Conservation (phyloP, 1,140 invertebrate genomes). For the Neodiprion virginianus region DNA sequence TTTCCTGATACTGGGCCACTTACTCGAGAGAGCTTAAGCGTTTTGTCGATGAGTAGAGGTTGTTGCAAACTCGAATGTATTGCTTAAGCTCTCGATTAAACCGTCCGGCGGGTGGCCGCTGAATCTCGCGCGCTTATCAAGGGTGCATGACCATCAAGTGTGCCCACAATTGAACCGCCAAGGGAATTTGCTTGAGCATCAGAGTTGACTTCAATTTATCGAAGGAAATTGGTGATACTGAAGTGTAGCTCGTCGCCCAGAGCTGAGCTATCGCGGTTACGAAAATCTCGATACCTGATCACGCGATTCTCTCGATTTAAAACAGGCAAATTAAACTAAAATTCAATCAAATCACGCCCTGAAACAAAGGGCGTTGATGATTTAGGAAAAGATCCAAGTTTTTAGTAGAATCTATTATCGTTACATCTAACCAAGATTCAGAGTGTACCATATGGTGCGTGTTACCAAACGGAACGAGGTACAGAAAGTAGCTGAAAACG, state of each 20-base stretch:
- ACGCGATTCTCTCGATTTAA: not conserved
- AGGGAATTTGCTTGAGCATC: not conserved
- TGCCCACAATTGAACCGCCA: not conserved
- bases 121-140: not conserved
- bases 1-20: not conserved
- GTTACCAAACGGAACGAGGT: not conserved
- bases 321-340: not conserved
- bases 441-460: not conserved
- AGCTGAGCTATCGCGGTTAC: not conserved
- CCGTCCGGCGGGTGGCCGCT: not conserved
- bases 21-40: not conserved
- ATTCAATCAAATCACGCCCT: not conserved
- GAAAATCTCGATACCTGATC: not conserved
- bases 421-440: slow-evolving; percentile 5
- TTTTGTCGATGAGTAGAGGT: not conserved
- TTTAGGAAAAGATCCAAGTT: not conserved
- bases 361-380: not conserved
- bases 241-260: not conserved
- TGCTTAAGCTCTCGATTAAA: not conserved
- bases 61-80: not conserved
- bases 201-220: not conserved
- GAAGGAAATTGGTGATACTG: not conserved
- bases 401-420: not conserved
- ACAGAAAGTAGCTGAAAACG: not conserved
- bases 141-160: not conserved